Evolutionary conservation across 2,888 invertebrate species (phyloP).

Genomic region (Baronia brevicornis): DNA sequence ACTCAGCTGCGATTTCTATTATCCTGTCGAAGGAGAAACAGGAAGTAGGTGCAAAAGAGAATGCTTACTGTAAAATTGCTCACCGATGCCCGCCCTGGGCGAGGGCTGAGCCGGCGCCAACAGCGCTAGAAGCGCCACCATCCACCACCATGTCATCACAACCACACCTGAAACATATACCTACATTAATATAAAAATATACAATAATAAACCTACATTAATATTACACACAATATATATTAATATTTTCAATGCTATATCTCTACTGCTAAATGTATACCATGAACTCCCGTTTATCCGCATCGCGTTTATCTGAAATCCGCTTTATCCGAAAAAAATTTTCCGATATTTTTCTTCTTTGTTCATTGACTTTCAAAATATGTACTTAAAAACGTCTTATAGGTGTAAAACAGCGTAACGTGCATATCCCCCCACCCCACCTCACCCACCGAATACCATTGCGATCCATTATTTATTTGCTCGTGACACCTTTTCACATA

Average conservation of each 20-base stretch:
- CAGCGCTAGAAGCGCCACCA: conserved; percentile 67
- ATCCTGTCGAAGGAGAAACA: conserved; percentile 5
- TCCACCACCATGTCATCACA: conserved; percentile 76
- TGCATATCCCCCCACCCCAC: no score
- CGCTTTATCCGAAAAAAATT: no score
- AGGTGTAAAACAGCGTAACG: conserved; percentile 1
- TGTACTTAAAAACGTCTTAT: conserved; percentile 1
- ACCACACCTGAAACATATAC: conserved; percentile 62
- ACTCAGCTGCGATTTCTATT: conserved; percentile 5
- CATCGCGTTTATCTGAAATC: no score
- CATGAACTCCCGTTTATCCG: no score
- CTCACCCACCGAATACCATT: no score
- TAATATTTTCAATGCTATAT: no score
- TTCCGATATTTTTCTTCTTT: neutral
- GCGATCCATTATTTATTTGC: no score
- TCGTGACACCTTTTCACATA: no score
- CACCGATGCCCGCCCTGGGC: conserved; percentile 70
- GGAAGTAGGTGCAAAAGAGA: conserved; percentile 27
- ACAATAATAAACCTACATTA: no score
- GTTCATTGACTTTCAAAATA: neutral
- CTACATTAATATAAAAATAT: neutral
- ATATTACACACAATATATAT: no score
- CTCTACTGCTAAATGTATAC: no score
- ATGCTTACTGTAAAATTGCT: conserved; percentile 72
- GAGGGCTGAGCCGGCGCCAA: conserved; percentile 61